A percentile compares a stretch with the other conserved stretches of the same genome.
Evolutionary conservation across 2,888 invertebrate species (phyloP).

Genomic region (Eledona agricola): DNA sequence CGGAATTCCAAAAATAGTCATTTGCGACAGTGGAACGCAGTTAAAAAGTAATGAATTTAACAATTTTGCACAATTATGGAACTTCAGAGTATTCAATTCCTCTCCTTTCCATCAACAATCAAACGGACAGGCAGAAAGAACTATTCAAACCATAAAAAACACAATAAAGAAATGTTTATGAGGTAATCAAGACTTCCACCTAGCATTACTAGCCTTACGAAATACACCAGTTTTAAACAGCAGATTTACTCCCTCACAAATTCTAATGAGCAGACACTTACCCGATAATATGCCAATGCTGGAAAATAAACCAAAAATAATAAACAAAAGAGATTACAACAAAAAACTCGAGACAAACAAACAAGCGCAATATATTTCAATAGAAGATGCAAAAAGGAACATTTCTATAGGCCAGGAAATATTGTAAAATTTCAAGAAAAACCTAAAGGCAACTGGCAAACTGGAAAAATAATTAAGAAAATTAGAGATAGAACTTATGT

Average conservation of each 20-base stretch:
- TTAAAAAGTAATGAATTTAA: constrained; percentile 15
- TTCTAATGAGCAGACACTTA: constrained; percentile 19
- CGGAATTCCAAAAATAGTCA: constrained; percentile 35
- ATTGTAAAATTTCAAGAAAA: constrained; percentile 15
- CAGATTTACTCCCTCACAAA: constrained; percentile 17
- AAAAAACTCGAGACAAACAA: constrained; percentile 5
- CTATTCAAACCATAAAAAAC: constrained; percentile 35
- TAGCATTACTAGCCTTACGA: constrained; percentile 10
- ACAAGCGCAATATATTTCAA: constrained; percentile 16
- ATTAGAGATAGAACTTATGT: constrained; percentile 15
- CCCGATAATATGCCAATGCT: constrained; percentile 16
- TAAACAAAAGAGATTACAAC: constrained; percentile 12
- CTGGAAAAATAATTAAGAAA: constrained; percentile 12
- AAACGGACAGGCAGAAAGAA: constrained; percentile 29
- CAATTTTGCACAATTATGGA: constrained; percentile 27
- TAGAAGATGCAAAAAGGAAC: constrained; percentile 6
- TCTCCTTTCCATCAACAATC: constrained; percentile 34
- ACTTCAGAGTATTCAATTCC: constrained; percentile 14
- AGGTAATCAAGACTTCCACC: constrained; percentile 7
- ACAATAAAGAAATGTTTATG: constrained; percentile 21
- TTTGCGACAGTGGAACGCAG: constrained; percentile 32
- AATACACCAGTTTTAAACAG: constrained; percentile 19
- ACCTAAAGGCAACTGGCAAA: constrained; percentile 22
- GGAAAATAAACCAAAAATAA: constrained; percentile 22
- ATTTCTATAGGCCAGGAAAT: constrained; percentile 2